Base-by-base conservation (phyloP, 2,797 vertebrate genomes). In the Gymnoscopelus microlampas region DNA sequence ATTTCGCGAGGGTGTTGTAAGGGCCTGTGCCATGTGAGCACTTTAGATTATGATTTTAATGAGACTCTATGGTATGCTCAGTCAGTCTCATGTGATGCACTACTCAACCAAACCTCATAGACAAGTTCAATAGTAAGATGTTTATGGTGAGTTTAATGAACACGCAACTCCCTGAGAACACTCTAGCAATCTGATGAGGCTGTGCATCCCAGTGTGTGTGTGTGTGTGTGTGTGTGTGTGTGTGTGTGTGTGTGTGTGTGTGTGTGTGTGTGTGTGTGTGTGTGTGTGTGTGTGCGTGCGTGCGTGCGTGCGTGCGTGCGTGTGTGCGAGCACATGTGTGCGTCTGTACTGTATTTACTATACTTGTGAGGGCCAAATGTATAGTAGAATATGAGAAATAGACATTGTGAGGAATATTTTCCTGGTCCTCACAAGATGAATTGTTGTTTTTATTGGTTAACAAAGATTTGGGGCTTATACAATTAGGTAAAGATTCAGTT, bases 141-240 rank as follows among this genome's bases (percentile, higher is more conserved):
- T 59, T 78, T 80, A 65, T 49, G 26, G 26, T 29, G 11, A 10
- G 50, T 73, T 72, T 62, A 68, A 77, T 61, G 68, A 80, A 67
- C 68, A 54, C 9, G 6, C 51, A 55, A 62, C 71, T 70, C 54
- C 35, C 14, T 51, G 68, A 80, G 79, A 64, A 19, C 60, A 71
- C 75, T 74, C 49, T 15, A 53, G 68, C 57, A 56, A 74, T 70
- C 64, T 58, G 64, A 71, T 71, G 77, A 65, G n/a, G 23, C 49
- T 63, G 64, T 56, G 70, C 78, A 15, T 49, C 55, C 68, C 62
- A 48, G 53, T 57, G 63, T 26, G 58, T 60, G 54, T 56, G 63
- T 54, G 51, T 24, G 53, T 55, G 51, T 44, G 57, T 53, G 50
- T 53, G 49, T 55, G 51, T 35, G 51, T 47, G 67, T 70, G 26